These are phyloP conservation scores for Megastigmus dorsalis DNA, from an alignment of 2,888 invertebrate genomes.

Conservation along the genomic window DNA sequence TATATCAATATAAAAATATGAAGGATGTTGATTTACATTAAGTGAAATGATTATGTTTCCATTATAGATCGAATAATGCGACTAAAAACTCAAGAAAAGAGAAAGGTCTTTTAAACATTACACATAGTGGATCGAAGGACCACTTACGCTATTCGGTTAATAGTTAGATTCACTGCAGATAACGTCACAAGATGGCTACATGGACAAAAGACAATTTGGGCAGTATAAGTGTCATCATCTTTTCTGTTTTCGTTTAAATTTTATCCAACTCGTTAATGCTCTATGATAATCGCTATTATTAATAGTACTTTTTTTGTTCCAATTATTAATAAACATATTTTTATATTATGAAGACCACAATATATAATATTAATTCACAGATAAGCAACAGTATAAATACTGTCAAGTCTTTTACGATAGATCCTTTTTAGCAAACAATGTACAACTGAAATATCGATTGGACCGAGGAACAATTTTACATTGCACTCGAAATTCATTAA, in stretches of 20 bases:
- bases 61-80: constrained; percentile 67
- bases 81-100: constrained; percentile 55
- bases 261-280: constrained; percentile 7
- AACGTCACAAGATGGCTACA: constrained; percentile 94
- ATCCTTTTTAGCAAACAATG: constrained; percentile 19
- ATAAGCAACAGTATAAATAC: constrained; percentile 22
- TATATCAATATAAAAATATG: constrained; percentile 49
- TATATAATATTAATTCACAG: constrained; percentile 23
- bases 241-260: constrained; percentile 22
- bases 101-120: constrained; percentile 63
- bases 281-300: background rate
- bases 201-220: constrained; percentile 72
- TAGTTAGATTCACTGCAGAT: constrained; percentile 93
- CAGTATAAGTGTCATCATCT: constrained; percentile 63
- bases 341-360: constrained; percentile 36
- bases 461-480: background rate
- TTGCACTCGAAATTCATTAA: constrained; percentile 13
- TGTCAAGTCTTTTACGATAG: constrained; percentile 14
- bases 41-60: constrained; percentile 50
- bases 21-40: constrained; percentile 53
- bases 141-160: constrained; percentile 95
- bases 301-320: background rate
- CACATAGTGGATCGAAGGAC: constrained; percentile 73
- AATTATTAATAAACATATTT: constrained; percentile 1
- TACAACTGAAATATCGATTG: background rate